A percentile compares a stretch with the other conserved stretches of the same genome.
These are phyloP conservation scores for Chondrilla cf. caribensis DNA, from an alignment of 37 sponge, comb jelly and placozoan species.

Conservation along the genomic window DNA sequence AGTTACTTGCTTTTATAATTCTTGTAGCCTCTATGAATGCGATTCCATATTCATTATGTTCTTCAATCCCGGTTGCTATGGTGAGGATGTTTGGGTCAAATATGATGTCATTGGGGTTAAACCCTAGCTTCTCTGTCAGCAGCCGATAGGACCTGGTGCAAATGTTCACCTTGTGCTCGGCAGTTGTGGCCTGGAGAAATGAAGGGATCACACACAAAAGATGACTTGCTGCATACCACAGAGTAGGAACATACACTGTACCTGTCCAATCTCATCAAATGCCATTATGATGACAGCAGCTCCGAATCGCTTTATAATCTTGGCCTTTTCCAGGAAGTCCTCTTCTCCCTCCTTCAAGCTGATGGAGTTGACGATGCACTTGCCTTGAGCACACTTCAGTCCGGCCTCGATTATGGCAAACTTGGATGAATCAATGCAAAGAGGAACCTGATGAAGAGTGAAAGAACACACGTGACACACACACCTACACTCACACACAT, in stretches of 20 bases:
- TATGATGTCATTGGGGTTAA: constrained; percentile 98
- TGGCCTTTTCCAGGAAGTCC: constrained; percentile 90
- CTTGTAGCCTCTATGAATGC: constrained; percentile 81
- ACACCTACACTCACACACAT: neutral
- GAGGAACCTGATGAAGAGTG: constrained; percentile 62
- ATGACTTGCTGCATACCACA: too few species aligned
- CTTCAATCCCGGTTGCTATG: constrained; percentile 96
- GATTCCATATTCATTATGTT: constrained; percentile 92
- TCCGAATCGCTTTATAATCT: constrained; percentile 74
- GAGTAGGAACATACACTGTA: neutral
- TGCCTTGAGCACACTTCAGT: constrained; percentile 93
- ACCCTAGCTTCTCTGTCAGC: constrained; percentile 71
- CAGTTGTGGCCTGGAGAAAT: constrained; percentile 69
- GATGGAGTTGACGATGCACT: constrained; percentile 98
- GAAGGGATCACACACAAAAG: neutral
- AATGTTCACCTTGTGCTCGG: constrained; percentile 74
- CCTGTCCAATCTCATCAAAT: constrained; percentile 96
- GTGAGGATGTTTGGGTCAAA: constrained; percentile 99
- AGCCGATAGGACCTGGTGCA: constrained; percentile 90
- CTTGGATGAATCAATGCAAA: constrained; percentile 97
- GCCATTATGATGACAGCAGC: constrained; percentile 99
- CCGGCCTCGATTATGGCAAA: constrained; percentile 94
- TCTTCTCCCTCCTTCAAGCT: constrained; percentile 97
- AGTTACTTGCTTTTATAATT: constrained; percentile 77
- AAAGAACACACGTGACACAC: constrained; percentile 14